Conservation (phyloP, 2,888 invertebrate species). For the Ferdinandea cuprea region DNA sequence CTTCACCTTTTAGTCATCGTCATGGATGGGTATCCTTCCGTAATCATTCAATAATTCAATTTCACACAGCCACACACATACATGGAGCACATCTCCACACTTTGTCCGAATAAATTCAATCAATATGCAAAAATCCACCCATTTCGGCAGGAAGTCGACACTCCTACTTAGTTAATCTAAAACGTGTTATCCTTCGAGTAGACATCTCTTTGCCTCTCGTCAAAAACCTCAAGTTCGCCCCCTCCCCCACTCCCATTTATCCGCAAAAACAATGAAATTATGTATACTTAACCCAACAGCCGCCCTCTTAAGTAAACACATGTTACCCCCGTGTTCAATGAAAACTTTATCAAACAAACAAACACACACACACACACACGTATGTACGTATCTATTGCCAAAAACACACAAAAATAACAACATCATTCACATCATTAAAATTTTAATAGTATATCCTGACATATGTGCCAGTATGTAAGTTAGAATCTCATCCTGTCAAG, state of each 20-base stretch:
- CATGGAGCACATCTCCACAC: conserved; percentile 9
- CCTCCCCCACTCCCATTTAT: background rate
- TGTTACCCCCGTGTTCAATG: conserved; percentile 53
- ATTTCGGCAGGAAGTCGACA: conserved; percentile 50
- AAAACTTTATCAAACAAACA: conserved; percentile 46
- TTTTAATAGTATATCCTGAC: conserved; percentile 62
- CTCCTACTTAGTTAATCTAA: conserved; percentile 56
- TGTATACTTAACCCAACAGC: conserved; percentile 42
- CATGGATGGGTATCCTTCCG: conserved; percentile 18
- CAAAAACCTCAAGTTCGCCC: too few relatives aligned
- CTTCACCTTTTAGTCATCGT: background rate
- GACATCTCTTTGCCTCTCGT: background rate
- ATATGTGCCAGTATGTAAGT: conserved; percentile 11
- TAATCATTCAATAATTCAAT: conserved; percentile 55
- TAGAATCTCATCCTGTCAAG: conserved; percentile 14
- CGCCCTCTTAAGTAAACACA: conserved; percentile 47
- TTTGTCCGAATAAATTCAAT: conserved; percentile 36
- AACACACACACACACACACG: background rate
- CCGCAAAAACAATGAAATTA: conserved; percentile 51
- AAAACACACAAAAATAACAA: conserved; percentile 58
- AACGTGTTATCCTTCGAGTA: conserved; percentile 46
- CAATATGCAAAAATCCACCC: conserved; percentile 61
- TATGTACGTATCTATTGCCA: conserved; percentile 13
- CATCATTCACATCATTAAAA: conserved; percentile 67
- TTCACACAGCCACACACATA: too few relatives aligned